A percentile compares a stretch with the other conserved stretches of the same genome.
These are phyloP conservation scores for Augochlorella aurata DNA, from an alignment of 2,888 invertebrate genomes.

Conservation along the genomic window DNA sequence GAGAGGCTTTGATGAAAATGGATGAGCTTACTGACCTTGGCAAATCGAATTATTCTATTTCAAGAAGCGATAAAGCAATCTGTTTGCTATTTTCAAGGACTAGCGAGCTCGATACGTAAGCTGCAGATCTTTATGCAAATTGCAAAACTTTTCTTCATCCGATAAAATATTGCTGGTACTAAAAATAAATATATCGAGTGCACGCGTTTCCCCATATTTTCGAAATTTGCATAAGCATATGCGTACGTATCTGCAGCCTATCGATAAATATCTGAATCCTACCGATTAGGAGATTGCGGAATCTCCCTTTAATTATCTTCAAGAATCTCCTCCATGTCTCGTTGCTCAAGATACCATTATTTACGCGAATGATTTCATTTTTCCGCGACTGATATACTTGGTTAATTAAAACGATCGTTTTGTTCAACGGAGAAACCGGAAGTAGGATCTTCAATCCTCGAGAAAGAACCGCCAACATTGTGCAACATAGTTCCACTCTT, in stretches of 20 bases:
- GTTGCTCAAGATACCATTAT: not conserved
- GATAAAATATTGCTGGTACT: no score
- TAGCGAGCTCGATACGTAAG: no score
- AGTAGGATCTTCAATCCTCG: slow-evolving; percentile 1
- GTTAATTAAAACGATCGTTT: not conserved
- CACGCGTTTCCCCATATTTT: no score
- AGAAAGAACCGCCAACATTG: not conserved
- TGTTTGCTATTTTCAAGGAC: no score
- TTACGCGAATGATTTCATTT: not conserved
- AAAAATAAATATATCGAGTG: no score
- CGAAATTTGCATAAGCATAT: no score
- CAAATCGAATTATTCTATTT: not conserved
- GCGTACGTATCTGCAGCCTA: no score
- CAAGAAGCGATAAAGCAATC: not conserved
- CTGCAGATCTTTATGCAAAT: no score
- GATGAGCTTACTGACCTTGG: not conserved
- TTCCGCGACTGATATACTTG: not conserved
- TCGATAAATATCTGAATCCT: not conserved
- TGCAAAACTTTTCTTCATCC: no score
- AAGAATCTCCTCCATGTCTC: not conserved
- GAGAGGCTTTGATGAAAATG: not conserved
- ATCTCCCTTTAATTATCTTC: slow-evolving; percentile 9
- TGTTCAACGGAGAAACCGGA: not conserved
- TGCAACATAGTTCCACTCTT: not conserved
- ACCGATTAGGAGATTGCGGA: not conserved